Conservation (phyloP, 1,140 invertebrate genomes). For the Drosophila leontia region DNA sequence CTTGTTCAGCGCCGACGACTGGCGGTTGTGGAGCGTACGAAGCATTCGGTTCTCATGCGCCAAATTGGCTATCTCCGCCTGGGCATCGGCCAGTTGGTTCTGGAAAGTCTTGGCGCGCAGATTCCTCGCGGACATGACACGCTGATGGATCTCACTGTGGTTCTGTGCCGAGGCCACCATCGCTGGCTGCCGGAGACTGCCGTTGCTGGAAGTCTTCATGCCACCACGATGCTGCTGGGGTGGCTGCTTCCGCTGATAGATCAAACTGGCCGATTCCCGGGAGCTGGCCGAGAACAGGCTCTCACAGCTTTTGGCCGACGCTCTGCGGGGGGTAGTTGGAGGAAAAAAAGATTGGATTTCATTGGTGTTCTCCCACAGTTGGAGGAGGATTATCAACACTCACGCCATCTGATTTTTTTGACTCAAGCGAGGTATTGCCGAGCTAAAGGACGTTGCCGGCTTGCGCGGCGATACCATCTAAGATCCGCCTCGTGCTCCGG, state of each 20-base stretch:
- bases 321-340: conserved; percentile 26
- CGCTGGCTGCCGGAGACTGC: conserved; percentile 50
- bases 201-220: conserved; percentile 44
- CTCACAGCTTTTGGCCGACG: conserved; percentile 80
- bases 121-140: conserved; percentile 91
- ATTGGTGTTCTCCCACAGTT: background rate
- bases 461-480: conserved; percentile 76
- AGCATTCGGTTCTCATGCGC: conserved; percentile 90
- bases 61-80: conserved; percentile 91
- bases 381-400: conserved; percentile 30
- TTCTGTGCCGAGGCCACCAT: conserved; percentile 54
- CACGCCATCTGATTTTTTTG: conserved; percentile 62
- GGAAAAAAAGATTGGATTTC: background rate
- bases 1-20: conserved; percentile 89
- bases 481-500: conserved; percentile 9
- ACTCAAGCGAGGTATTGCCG: conserved; percentile 29
- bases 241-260: conserved; percentile 68
- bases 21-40: conserved; percentile 90
- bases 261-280: conserved; percentile 70
- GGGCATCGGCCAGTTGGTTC: conserved; percentile 92
- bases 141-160: conserved; percentile 87
- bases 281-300: conserved; percentile 82
- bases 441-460: conserved; percentile 42
- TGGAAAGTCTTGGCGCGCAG: conserved; percentile 90
- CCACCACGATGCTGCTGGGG: conserved; percentile 8